Base-by-base conservation (phyloP, 1,140 invertebrate genomes). In the Oscheius sp. region DNA sequence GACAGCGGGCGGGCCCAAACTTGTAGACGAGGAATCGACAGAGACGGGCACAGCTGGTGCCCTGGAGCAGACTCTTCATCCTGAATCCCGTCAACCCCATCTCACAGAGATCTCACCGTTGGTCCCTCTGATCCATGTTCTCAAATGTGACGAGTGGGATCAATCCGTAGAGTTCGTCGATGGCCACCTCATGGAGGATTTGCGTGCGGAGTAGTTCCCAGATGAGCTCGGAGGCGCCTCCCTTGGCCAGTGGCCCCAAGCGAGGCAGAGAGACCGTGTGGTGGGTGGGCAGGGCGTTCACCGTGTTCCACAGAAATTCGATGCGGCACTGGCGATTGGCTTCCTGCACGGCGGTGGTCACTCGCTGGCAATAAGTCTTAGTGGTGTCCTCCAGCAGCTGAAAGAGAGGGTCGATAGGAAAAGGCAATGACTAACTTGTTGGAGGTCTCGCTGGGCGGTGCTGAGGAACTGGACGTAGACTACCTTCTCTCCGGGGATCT, bases 401-500 rank as follows among this genome's bases (percentile, higher is more conserved):
- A n/a, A n/a, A n/a, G n/a, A n/a, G n/a, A n/a, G n/a, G n/a, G n/a
- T n/a, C n/a, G n/a, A n/a, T n/a, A n/a, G n/a, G n/a, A n/a, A n/a
- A n/a, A n/a, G n/a, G n/a, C n/a, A n/a, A n/a, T n/a, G n/a, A n/a
- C n/a, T n/a, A n/a, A 59, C 42, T 77, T 83, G 80, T 34, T 63
- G 61, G 2, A 80, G 72, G n/a, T 62, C 59, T 29, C 63, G 34
- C 55, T 80, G 79, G 26, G 59, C 65, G 34, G 46, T 77, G 45
- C 73, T 79, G 15, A 81, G 23, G 73, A 81, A 80, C 35, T 82
- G 79, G 13, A 80, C 61, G 66, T 80, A 80, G 20, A 66, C 80
- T 36, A 82, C 75, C 35, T 83, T 34, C 38, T 42, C 46, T 23
- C 42, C 74, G 70, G 34, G 13, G 58, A 34, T 49, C 75, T 66